Evolutionary conservation across 2,888 invertebrate genomes (phyloP).

Genomic region (Lasioglossum villosulum): DNA sequence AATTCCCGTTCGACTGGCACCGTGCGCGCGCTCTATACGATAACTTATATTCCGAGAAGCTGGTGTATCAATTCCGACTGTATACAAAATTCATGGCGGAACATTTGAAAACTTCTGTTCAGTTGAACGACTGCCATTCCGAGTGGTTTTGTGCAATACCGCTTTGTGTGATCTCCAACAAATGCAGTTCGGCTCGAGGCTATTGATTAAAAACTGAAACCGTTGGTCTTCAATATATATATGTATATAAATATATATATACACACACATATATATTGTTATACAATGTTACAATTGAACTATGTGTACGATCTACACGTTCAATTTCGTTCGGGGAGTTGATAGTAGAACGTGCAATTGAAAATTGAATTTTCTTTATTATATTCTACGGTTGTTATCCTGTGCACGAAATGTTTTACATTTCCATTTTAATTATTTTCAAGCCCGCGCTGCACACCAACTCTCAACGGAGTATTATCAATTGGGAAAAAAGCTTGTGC

Average conservation of each 20-base stretch:
- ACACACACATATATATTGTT: background rate
- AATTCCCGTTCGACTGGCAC: background rate
- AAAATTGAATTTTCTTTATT: background rate
- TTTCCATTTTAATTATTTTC: background rate
- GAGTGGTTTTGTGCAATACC: background rate
- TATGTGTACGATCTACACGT: background rate
- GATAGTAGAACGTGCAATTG: background rate
- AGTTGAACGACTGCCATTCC: constrained; percentile 7
- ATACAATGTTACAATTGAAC: background rate
- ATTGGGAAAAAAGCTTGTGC: background rate
- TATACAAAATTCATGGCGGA: constrained; percentile 11
- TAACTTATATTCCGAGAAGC: background rate
- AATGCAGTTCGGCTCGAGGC: background rate
- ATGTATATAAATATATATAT: too few species aligned
- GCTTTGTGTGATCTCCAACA: background rate
- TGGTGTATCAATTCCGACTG: constrained; percentile 12
- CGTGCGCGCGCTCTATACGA: background rate
- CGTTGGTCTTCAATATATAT: background rate
- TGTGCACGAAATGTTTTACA: background rate
- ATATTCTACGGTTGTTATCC: background rate
- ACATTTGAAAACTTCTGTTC: constrained; percentile 13
- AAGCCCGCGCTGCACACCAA: background rate
- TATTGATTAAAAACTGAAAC: constrained; percentile 15
- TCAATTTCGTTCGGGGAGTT: background rate
- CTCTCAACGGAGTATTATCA: background rate